Conservation (phyloP, 2,797 vertebrate genomes). For the Mareca penelope region DNA sequence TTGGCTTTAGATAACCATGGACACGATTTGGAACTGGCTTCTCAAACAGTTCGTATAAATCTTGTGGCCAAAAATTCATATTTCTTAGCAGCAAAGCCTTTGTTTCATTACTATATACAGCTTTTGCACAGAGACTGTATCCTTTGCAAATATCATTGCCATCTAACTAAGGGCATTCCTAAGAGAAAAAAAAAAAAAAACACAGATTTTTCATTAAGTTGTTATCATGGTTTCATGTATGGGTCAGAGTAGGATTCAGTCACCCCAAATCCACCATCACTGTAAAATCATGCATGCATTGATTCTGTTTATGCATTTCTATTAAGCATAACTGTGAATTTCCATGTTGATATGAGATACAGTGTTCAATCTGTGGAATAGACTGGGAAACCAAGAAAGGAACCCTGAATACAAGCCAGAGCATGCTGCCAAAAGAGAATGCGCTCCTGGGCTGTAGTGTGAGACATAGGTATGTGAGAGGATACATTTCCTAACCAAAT, state of each 20-base stretch:
- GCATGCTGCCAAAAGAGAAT: neutral
- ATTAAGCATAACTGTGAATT: neutral
- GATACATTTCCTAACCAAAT: neutral
- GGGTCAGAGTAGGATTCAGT: neutral
- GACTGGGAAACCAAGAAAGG: neutral
- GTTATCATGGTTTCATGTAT: neutral
- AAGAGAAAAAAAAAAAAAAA: neutral
- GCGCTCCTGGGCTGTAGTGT: fast-evolving
- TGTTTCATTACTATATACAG: neutral
- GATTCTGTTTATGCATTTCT: neutral
- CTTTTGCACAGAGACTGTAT: neutral
- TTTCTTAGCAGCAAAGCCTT: neutral
- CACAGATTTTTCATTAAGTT: neutral
- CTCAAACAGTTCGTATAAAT: neutral
- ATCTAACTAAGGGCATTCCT: neutral
- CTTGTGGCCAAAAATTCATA: neutral
- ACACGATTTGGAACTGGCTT: neutral
- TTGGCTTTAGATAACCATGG: neutral
- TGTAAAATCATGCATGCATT: neutral
- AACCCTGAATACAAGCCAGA: neutral
- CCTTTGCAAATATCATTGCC: neutral
- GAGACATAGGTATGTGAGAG: neutral
- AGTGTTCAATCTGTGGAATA: neutral
- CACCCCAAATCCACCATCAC: neutral
- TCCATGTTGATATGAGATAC: neutral